phyloP scores from a whole-genome alignment of 2,113 vertebrate species.

The Pipra filicauda region DNA sequence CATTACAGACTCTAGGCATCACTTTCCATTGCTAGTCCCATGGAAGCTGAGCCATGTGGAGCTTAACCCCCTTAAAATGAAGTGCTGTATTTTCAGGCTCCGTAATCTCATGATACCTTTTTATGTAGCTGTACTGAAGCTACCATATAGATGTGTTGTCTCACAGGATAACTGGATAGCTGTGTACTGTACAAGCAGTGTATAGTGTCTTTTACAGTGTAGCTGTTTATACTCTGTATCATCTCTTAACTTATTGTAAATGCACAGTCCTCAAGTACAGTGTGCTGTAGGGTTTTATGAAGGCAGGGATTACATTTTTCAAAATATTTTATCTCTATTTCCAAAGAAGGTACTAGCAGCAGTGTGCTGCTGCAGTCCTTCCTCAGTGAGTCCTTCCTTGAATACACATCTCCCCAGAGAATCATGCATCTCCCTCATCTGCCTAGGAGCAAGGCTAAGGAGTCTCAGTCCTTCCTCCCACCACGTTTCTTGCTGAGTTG shows the following conservation, averaged over 20 bases:
- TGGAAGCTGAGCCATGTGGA: neutral
- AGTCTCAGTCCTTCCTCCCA: fast-evolving
- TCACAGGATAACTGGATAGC: neutral
- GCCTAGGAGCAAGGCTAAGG: neutral
- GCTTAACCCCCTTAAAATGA: neutral
- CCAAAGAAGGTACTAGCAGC: neutral
- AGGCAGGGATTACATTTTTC: neutral
- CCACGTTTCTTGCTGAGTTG: neutral
- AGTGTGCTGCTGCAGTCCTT: neutral
- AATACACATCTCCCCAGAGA: neutral
- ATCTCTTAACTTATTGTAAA: neutral
- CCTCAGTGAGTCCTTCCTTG: neutral
- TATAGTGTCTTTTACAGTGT: neutral
- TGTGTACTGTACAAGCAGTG: neutral
- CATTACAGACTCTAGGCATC: neutral
- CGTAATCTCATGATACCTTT: neutral
- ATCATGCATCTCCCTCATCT: neutral
- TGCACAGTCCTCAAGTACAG: neutral
- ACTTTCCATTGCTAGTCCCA: neutral
- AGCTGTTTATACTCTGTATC: neutral
- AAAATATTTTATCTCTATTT: neutral
- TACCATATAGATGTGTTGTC: neutral
- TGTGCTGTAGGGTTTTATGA: neutral
- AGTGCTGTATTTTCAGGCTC: neutral
- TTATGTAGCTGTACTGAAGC: neutral